Base-by-base conservation (phyloP, 2,113 vertebrate genomes). In the Pangasianodon gigas region DNA sequence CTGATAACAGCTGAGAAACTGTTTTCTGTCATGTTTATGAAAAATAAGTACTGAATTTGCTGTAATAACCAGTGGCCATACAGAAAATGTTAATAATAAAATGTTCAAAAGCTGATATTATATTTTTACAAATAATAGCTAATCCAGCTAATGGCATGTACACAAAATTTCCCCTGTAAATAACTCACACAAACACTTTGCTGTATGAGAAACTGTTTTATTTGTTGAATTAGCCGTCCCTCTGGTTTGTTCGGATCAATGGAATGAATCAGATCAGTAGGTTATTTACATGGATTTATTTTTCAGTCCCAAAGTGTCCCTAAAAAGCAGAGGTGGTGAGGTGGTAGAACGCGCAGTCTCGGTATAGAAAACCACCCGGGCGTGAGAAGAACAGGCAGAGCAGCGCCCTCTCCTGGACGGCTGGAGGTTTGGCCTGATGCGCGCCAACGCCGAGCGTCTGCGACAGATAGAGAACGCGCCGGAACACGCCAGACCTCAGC, bases 221-320 rank as follows among this genome's bases (percentile, higher is more conserved):
- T 92, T 91, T 86, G 85, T 89, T 90, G 89, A 91, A 97, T 97
- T 96, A 96, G 96, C 95, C 95, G 96, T 96, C 97, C 96, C 96
- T 88, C 86, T 37, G 87, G 82, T 90, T 91, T 96, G 95, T 96
- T 96, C 95, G 95, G 96, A 97, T 96, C 96, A 96, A 95, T 95
- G 96, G 97, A 97, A 97, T 97, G 96, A 96, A 96, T 96, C 95
- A 92, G 93, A 95, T 93, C 92, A 93, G 91, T 95, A 94, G 94
- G 94, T 93, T 96, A 93, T 94, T 96, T 96, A 97, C 95, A 97
- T 95, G 96, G 91, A 86, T 90, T 80, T n/a, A 13, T 88, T 91
- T 56, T 91, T 90, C 93, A 96, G 94, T 95, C 93, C 89, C 94
- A 89, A 94, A 94, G 94, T 95, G 94, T 93, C 92, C 94, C 91